phyloP scores from a whole-genome alignment of 2,113 vertebrate genomes.

The Sinosuthora webbiana region DNA sequence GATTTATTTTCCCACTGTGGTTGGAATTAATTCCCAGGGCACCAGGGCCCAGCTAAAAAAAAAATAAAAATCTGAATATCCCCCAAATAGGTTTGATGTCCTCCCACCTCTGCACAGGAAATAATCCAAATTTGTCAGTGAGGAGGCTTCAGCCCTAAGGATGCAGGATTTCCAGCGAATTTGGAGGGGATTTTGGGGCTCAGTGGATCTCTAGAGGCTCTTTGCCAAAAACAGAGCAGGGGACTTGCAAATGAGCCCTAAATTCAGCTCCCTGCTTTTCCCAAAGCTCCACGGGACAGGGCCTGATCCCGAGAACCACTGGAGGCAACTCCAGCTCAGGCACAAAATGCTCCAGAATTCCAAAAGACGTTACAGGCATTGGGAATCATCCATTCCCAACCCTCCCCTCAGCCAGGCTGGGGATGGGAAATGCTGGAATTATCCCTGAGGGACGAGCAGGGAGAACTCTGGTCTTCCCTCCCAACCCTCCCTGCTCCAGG shows the following conservation, averaged over 20 bases:
- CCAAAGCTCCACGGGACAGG: not conserved
- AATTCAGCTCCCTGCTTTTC: constrained; percentile 12
- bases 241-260: constrained; percentile 20
- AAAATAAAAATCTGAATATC: not conserved
- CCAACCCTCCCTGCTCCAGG: not conserved
- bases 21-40: not conserved
- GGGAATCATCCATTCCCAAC: not conserved
- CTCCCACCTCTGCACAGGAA: not conserved
- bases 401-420: not conserved
- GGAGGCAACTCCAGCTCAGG: not conserved
- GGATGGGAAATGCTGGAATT: rapidly evolving
- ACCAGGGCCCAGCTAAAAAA: not conserved
- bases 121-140: not conserved
- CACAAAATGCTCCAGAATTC: not conserved
- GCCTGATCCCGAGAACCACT: not conserved
- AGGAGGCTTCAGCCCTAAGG: not conserved
- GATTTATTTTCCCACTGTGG: not conserved
- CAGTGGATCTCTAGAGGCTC: not conserved
- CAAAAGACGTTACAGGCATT: not conserved
- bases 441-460: not conserved
- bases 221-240: not conserved
- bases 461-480: not conserved
- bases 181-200: not conserved
- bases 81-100: not conserved
- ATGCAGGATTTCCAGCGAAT: not conserved